Evolutionary conservation across 2,888 invertebrate genomes (phyloP).

Genomic region (Eristalinus sepulchralis): DNA sequence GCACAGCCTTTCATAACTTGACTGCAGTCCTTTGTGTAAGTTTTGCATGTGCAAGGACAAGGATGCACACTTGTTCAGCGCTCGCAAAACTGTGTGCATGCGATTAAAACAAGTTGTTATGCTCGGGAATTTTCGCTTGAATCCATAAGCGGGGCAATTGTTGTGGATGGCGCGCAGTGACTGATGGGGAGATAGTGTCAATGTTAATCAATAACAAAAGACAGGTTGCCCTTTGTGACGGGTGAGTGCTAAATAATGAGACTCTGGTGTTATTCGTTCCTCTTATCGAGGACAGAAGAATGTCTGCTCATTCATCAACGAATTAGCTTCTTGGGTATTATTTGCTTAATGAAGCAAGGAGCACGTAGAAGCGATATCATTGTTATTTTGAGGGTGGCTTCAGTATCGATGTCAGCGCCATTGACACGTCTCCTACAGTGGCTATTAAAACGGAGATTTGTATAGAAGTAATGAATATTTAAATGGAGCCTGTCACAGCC

Average conservation of each 20-base stretch:
- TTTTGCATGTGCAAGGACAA: constrained; percentile 9
- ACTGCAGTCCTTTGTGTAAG: constrained; percentile 13
- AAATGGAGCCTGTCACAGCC: neutral
- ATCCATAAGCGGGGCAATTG: neutral
- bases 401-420: neutral
- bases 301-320: neutral
- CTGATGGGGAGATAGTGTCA: constrained; percentile 25
- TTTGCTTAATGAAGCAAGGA: neutral
- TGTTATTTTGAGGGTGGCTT: neutral
- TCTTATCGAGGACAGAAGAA: neutral
- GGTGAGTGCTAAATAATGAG: constrained; percentile 18
- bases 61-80: neutral
- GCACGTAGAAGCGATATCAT: neutral
- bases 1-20: constrained; percentile 43
- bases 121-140: neutral
- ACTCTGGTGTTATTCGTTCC: neutral
- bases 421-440: neutral
- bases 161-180: neutral
- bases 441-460: neutral
- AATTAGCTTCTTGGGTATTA: neutral
- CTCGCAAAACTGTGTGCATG: too few relatives aligned
- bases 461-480: neutral
- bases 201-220: constrained; percentile 34
- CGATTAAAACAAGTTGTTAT: constrained; percentile 23
- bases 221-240: constrained; percentile 8